These are phyloP conservation scores for Melanerpes formicivorus DNA, from an alignment of 2,113 vertebrate genomes.

Conservation along the genomic window DNA sequence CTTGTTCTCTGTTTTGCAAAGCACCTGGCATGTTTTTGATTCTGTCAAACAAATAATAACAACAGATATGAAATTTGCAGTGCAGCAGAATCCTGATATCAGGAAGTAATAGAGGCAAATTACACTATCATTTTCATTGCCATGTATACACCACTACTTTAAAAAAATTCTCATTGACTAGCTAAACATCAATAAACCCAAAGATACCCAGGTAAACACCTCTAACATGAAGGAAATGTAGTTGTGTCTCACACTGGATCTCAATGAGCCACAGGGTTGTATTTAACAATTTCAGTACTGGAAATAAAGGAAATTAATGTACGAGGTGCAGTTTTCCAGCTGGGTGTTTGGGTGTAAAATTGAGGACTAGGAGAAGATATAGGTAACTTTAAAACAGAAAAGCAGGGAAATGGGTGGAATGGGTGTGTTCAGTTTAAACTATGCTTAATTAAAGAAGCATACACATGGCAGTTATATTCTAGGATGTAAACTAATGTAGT, in stretches of 20 bases:
- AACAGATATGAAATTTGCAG: slow-evolving; percentile 70
- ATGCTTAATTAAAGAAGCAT: slow-evolving; percentile 20
- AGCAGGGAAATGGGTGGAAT: neutral
- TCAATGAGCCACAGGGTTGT: neutral
- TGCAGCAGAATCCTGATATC: slow-evolving; percentile 59
- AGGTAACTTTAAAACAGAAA: neutral
- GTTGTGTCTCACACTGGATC: neutral
- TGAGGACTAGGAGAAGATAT: neutral
- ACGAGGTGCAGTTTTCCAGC: slow-evolving; percentile 16
- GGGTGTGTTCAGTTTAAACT: slow-evolving; percentile 16
- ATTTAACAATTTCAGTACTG: neutral
- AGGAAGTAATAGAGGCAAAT: slow-evolving; percentile 67
- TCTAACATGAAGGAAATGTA: slow-evolving; percentile 9
- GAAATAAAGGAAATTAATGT: slow-evolving; percentile 33
- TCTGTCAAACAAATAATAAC: slow-evolving; percentile 74
- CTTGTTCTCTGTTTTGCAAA: slow-evolving; percentile 70
- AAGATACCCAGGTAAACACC: slow-evolving; percentile 8
- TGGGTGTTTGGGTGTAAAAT: neutral
- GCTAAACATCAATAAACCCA: slow-evolving; percentile 34
- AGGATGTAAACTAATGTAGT: neutral
- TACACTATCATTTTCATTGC: slow-evolving; percentile 57
- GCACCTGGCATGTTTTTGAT: slow-evolving; percentile 71
- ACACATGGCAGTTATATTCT: neutral
- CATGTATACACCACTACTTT: slow-evolving; percentile 25
- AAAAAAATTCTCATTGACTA: slow-evolving; percentile 16